These are phyloP conservation scores for Anas flavirostris DNA, from an alignment of 2,797 vertebrate species.

Conservation along the genomic window DNA sequence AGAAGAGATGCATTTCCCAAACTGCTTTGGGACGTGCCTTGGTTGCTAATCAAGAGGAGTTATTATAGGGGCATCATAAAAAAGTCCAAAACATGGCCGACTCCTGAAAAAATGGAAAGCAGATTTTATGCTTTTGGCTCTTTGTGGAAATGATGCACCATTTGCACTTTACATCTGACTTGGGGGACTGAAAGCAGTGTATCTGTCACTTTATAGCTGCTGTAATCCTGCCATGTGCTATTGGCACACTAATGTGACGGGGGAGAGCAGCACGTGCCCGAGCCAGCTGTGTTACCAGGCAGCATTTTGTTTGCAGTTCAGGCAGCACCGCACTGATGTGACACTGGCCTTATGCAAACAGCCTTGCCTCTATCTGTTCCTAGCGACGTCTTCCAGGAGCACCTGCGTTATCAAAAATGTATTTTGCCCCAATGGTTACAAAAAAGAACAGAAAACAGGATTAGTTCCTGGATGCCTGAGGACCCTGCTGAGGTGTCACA, in stretches of 20 bases:
- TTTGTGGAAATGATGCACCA: neutral
- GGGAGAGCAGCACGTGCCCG: neutral
- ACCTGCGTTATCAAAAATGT: neutral
- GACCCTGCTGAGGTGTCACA: neutral
- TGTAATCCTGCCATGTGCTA: neutral
- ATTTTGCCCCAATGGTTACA: neutral
- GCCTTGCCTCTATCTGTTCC: neutral
- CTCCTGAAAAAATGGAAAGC: neutral
- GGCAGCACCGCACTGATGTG: neutral
- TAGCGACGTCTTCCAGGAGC: neutral
- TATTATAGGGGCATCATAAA: fast-evolving
- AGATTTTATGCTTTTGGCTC: neutral
- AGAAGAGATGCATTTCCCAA: slow-evolving; percentile 11
- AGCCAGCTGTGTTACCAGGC: neutral
- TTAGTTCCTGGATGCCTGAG: fast-evolving
- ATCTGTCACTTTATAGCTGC: neutral
- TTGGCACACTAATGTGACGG: neutral
- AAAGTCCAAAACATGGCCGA: neutral
- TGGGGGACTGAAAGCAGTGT: neutral
- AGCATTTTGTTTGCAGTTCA: neutral
- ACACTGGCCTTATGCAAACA: neutral
- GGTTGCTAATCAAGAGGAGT: neutral
- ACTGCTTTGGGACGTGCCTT: neutral
- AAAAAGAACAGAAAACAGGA: neutral
- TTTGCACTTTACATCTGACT: neutral